Percentiles rank a stretch among this genome's conserved stretches.
These are phyloP conservation scores for Pogonus chalceus DNA, from an alignment of 1,140 invertebrate species.

Conservation along the genomic window DNA sequence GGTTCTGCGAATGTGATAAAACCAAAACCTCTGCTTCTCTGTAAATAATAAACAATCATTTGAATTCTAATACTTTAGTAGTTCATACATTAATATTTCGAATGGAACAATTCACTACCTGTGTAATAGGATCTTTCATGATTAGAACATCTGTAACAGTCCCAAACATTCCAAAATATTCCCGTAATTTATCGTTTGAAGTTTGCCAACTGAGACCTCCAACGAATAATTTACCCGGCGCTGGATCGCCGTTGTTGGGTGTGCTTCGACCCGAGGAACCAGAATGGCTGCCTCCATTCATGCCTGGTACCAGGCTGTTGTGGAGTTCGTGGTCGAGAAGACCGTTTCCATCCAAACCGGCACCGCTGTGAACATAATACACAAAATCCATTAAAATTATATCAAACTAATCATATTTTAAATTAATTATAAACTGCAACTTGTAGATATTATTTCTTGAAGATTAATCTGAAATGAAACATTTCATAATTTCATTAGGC, in stretches of 20 bases:
- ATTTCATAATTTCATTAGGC: too few species aligned
- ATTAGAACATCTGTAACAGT: slow-evolving; percentile 85
- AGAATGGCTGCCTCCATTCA: slow-evolving; percentile 45
- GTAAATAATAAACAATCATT: slow-evolving; percentile 33
- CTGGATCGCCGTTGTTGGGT: slow-evolving; percentile 60
- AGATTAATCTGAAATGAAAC: too few species aligned
- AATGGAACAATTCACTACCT: slow-evolving; percentile 48
- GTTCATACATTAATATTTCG: background rate
- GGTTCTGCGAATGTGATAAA: slow-evolving; percentile 89
- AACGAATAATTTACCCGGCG: slow-evolving; percentile 82
- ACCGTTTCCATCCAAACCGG: slow-evolving; percentile 36
- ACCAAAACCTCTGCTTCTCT: slow-evolving; percentile 87
- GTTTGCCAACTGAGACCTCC: slow-evolving; percentile 87
- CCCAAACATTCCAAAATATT: slow-evolving; percentile 87
- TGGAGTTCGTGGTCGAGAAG: slow-evolving; percentile 51
- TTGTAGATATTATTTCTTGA: too few species aligned
- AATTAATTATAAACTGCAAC: too few species aligned
- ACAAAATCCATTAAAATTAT: slow-evolving; percentile 17
- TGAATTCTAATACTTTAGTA: background rate
- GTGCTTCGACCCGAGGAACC: slow-evolving; percentile 64
- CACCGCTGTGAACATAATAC: background rate
- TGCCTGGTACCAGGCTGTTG: slow-evolving; percentile 46
- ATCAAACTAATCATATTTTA: slow-evolving; percentile 22
- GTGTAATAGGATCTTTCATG: slow-evolving; percentile 88
- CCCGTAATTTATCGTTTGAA: slow-evolving; percentile 76